Base-by-base conservation (phyloP, 2,888 invertebrate genomes). In the Rapana venosa region DNA sequence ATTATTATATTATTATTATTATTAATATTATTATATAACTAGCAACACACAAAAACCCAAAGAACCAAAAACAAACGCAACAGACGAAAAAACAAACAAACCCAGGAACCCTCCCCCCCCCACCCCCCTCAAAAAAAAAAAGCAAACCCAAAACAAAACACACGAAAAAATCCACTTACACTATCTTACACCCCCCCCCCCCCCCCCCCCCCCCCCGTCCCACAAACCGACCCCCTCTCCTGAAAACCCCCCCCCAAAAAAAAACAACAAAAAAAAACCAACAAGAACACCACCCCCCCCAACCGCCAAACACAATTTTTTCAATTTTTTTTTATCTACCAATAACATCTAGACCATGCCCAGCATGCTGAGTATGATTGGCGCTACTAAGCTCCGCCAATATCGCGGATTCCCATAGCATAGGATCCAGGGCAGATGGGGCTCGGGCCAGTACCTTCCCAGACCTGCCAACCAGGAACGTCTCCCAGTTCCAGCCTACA, bases 401-500 rank as follows among this genome's bases (percentile, higher is more conserved):
- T 11, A 91, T 88, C 47, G 87, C 87, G 58, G 58, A 22, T 32
- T 47, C 74, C 87, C 90, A 66, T 56, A 85, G 74, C 26, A 86
- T 20, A 0, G 92, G 92, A 22, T 91, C 89, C n/a, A 90, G 66
- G 22, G 87, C 61, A 22, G 92, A 90, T 26, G 88, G 87, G 35
- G 90, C 91, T 15, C 93, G 77, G 32, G 86, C 87, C 58, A 91
- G 84, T 17, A 92, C 91, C 32, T 74, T n/a, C 89, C 94, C 90
- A 61, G 89, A 70, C 88, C 66, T 91, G 87, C 92, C 91, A 20
- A 94, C 92, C 13, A 94, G 92, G 90, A 94, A 94, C n/a, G 93
- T 93, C 90, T 94, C 94, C 91, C 93, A 94, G 92, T 94, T 94
- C 94, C 94, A 94, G 56, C 92, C 90, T 17, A 94, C 92, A 87